These are phyloP conservation scores for Forbesichthys papilliferus DNA, from an alignment of 2,113 vertebrate genomes.

Conservation along the genomic window DNA sequence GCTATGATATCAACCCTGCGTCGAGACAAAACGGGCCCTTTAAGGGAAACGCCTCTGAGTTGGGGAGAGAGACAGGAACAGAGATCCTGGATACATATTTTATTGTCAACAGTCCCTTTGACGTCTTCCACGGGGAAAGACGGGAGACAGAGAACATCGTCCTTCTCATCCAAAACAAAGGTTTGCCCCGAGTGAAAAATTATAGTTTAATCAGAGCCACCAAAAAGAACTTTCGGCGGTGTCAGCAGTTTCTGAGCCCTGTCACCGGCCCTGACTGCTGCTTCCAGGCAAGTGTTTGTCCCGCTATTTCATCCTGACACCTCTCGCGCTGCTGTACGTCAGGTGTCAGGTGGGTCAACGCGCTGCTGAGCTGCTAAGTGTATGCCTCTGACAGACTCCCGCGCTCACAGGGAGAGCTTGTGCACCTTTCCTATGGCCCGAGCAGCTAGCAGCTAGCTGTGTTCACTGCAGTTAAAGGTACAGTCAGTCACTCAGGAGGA, in stretches of 20 bases:
- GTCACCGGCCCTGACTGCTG: constrained; percentile 40
- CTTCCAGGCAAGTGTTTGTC: constrained; percentile 48
- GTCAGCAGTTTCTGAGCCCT: constrained; percentile 56
- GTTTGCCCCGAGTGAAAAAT: constrained; percentile 45
- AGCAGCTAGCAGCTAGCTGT: too few relatives aligned
- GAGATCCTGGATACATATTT: too few relatives aligned
- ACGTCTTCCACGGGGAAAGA: too few relatives aligned
- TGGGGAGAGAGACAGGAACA: not conserved
- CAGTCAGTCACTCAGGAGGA: too few relatives aligned
- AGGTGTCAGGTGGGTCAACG: constrained; percentile 31
- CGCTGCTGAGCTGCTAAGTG: constrained; percentile 11
- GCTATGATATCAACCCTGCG: constrained; percentile 19
- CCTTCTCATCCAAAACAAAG: not conserved
- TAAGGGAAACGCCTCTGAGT: constrained; percentile 7
- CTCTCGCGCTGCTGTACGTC: constrained; percentile 12
- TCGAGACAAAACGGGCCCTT: constrained; percentile 8
- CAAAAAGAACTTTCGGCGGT: constrained; percentile 42
- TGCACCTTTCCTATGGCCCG: constrained; percentile 12
- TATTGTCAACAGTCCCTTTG: too few relatives aligned
- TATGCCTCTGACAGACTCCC: constrained; percentile 22
- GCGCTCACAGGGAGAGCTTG: constrained; percentile 20
- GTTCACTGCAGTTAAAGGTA: too few relatives aligned
- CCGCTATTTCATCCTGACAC: constrained; percentile 50
- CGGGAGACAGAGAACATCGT: not conserved
- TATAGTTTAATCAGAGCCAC: constrained; percentile 65